A percentile compares a stretch with the other conserved stretches of the same genome.
These are phyloP conservation scores for Cryptocheilus praepositus DNA, from an alignment of 2,888 invertebrate species.

Conservation along the genomic window DNA sequence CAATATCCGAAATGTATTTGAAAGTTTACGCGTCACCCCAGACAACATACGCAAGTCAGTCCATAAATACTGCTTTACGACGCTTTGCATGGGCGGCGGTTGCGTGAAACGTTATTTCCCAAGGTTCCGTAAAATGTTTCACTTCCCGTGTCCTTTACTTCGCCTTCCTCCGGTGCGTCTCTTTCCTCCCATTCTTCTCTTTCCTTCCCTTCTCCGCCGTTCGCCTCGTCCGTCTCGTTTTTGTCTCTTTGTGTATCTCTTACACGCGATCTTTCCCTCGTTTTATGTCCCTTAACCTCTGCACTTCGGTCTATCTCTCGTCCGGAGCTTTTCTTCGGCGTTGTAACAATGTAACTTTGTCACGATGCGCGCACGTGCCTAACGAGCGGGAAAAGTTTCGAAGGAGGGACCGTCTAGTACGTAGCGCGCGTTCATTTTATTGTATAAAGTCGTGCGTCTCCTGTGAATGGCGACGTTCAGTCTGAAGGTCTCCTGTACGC, in stretches of 20 bases:
- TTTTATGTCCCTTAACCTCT: constrained; percentile 17
- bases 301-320: background rate
- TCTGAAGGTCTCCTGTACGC: constrained; percentile 25
- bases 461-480: background rate
- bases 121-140: no score
- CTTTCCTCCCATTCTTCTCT: background rate
- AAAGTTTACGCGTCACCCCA: no score
- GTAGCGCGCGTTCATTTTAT: background rate
- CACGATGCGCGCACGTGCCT: constrained; percentile 55
- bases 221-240: background rate
- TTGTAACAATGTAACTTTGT: constrained; percentile 56
- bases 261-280: background rate
- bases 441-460: background rate
- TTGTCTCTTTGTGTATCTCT: background rate
- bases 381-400: constrained; percentile 50
- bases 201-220: constrained; percentile 14
- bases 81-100: no score
- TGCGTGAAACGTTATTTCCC: no score
- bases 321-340: constrained; percentile 6
- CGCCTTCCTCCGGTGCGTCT: background rate
- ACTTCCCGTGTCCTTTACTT: background rate
- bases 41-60: no score
- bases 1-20: no score
- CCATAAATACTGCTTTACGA: no score
- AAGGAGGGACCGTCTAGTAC: background rate